Percentiles rank a stretch among this genome's conserved stretches.
Conservation (phyloP, 2,113 vertebrate species). For the Pollimyrus isidori region DNA sequence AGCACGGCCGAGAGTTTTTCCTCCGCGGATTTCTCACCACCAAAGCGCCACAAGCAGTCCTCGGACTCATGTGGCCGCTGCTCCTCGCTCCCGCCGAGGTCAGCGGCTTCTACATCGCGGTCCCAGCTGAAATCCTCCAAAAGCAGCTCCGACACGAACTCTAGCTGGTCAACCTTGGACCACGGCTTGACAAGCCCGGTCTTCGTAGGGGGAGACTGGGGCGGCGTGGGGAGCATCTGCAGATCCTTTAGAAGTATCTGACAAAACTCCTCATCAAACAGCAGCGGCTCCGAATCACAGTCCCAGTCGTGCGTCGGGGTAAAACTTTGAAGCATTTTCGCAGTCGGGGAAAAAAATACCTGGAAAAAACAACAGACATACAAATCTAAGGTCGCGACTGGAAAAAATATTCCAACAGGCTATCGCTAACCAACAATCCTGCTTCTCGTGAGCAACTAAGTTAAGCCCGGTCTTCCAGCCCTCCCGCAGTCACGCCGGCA, state of each 20-base stretch:
- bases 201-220: conserved; percentile 58
- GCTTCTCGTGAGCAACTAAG: neutral
- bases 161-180: conserved; percentile 64
- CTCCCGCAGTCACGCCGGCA: neutral
- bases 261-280: conserved; percentile 65
- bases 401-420: neutral
- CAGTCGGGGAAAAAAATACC: neutral
- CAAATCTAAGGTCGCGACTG: neutral
- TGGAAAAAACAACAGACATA: neutral
- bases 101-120: conserved; percentile 29
- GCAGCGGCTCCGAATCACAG: conserved; percentile 54
- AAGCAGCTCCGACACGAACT: conserved; percentile 62
- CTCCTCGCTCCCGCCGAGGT: conserved; percentile 12
- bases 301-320: conserved; percentile 60
- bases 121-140: conserved; percentile 62
- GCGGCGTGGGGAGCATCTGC: conserved; percentile 59
- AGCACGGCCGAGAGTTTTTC: conserved; percentile 56
- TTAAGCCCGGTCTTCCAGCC: neutral
- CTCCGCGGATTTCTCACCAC: conserved; percentile 39
- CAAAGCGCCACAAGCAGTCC: conserved; percentile 55
- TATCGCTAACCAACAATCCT: neutral
- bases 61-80: conserved; percentile 33
- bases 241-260: conserved; percentile 60
- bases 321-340: conserved; percentile 59
- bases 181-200: conserved; percentile 41